Conservation (phyloP, 92 coral and sea anemone genomes). For the Umimayanthus kanabou region DNA sequence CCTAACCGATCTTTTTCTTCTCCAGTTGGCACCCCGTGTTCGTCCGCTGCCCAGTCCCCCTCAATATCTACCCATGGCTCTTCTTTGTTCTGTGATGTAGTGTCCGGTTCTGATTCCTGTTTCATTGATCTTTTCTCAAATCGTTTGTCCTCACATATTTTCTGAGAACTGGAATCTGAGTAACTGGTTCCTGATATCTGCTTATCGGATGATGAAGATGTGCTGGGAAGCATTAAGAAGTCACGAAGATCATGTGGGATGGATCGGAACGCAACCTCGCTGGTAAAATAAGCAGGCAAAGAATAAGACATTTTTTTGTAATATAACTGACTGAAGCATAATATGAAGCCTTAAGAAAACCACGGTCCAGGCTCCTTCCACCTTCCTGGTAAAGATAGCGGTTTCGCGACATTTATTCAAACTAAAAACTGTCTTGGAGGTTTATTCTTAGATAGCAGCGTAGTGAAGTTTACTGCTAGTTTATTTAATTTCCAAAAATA, state of each 20-base stretch:
- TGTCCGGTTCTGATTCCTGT: not conserved
- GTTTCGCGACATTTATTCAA: too few species aligned
- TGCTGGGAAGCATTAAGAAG: not conserved
- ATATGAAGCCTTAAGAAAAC: not conserved
- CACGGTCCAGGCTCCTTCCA: not conserved
- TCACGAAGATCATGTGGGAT: constrained; percentile 12
- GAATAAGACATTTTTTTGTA: not conserved
- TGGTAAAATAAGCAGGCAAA: not conserved
- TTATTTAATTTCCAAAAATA: too few species aligned
- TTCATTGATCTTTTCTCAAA: not conserved
- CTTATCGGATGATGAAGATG: not conserved
- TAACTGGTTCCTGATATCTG: not conserved
- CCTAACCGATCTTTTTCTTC: constrained; percentile 16
- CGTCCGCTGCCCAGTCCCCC: not conserved
- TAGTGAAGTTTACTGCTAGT: too few species aligned
- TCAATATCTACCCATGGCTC: constrained; percentile 32
- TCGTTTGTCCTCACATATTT: not conserved
- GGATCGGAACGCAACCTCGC: not conserved
- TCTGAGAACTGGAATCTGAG: not conserved
- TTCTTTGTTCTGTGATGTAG: not conserved
- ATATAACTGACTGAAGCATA: not conserved
- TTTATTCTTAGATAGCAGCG: too few species aligned
- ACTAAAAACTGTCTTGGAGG: too few species aligned
- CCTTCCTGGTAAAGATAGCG: too few species aligned
- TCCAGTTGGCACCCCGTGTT: not conserved